phyloP scores from a whole-genome alignment of 2,888 invertebrate species.

The Criorhina ranunculi region DNA sequence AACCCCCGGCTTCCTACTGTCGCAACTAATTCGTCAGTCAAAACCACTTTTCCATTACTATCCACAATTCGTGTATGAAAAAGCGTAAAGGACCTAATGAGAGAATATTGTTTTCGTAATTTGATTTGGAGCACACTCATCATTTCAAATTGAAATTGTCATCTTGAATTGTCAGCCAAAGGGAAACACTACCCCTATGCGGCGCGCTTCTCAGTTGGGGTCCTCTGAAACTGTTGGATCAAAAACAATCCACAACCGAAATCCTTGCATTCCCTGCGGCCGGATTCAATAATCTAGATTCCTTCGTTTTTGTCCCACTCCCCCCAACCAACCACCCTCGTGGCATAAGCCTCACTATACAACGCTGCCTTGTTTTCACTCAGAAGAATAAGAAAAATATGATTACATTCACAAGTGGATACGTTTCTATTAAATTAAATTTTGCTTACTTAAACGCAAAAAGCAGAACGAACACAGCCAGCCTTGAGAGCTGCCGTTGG shows the following conservation, averaged over 20 bases:
- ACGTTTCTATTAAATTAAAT: slow-evolving; percentile 76
- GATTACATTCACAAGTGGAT: slow-evolving; percentile 77
- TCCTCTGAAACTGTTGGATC: slow-evolving; percentile 32
- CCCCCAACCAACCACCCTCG: slow-evolving; percentile 26
- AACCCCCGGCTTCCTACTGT: too few species aligned
- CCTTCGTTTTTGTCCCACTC: slow-evolving; percentile 28
- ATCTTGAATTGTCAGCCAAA: slow-evolving; percentile 63
- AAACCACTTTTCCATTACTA: neutral
- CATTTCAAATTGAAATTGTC: slow-evolving; percentile 70
- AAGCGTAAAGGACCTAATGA: slow-evolving; percentile 41
- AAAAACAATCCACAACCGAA: slow-evolving; percentile 68
- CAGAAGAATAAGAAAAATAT: slow-evolving; percentile 74
- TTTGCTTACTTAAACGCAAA: slow-evolving; percentile 76
- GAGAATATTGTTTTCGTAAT: slow-evolving; percentile 67
- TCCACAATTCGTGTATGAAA: neutral
- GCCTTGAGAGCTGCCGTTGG: slow-evolving; percentile 25
- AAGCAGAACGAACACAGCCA: slow-evolving; percentile 44
- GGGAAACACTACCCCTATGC: slow-evolving; percentile 61
- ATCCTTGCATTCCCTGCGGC: slow-evolving; percentile 70
- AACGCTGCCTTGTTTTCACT: slow-evolving; percentile 52
- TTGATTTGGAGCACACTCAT: slow-evolving; percentile 66
- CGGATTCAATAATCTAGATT: slow-evolving; percentile 65
- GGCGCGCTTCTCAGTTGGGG: neutral
- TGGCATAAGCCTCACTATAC: slow-evolving; percentile 55
- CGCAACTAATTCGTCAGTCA: too few species aligned